These are phyloP conservation scores for Chironomus tentans DNA, from an alignment of 2,888 invertebrate species.

Conservation along the genomic window DNA sequence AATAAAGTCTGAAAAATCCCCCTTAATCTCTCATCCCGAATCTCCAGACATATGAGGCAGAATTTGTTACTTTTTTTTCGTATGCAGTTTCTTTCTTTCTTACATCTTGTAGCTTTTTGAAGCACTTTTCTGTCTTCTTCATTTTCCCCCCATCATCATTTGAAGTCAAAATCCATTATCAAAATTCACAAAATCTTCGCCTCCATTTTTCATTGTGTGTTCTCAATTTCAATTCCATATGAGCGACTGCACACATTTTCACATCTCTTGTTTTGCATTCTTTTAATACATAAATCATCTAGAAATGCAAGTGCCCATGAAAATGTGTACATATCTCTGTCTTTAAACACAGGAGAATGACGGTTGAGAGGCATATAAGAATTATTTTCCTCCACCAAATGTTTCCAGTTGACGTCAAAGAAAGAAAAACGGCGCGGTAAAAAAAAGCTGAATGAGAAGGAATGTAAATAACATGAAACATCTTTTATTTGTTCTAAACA, in stretches of 20 bases:
- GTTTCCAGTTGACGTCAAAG: neutral
- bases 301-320: conserved; percentile 1
- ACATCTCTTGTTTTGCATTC: neutral
- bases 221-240: conserved; percentile 5
- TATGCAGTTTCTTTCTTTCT: neutral
- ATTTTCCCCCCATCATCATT: neutral
- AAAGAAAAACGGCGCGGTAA: neutral
- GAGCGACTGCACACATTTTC: neutral
- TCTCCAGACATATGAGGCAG: conserved; percentile 13
- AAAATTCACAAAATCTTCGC: conserved; percentile 1
- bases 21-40: conserved; percentile 16
- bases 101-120: neutral
- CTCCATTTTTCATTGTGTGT: conserved; percentile 1
- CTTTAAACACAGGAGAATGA: neutral
- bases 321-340: neutral
- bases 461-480: neutral
- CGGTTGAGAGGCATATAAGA: neutral
- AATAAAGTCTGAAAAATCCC: neutral
- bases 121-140: neutral
- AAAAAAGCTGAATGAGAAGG: neutral
- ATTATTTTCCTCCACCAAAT: neutral
- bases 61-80: neutral
- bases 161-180: conserved; percentile 3
- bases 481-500: neutral
- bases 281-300: conserved; percentile 13